Evolutionary conservation across 2,113 vertebrate genomes (phyloP).

Genomic region (Macquaria australasica): DNA sequence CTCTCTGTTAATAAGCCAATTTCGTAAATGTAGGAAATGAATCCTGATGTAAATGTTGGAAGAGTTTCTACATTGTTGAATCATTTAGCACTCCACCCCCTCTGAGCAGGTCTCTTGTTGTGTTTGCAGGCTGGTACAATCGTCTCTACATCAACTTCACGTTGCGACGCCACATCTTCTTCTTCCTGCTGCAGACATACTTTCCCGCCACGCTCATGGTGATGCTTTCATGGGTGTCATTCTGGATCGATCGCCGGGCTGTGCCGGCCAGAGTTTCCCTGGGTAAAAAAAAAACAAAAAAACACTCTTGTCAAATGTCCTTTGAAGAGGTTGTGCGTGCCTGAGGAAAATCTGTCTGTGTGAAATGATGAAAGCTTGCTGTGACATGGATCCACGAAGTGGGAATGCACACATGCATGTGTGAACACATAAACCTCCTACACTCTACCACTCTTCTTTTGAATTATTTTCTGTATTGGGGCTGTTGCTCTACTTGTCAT

Average conservation of each 20-base stretch:
- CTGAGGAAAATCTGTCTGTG: slow-evolving; percentile 38
- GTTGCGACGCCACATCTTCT: slow-evolving; percentile 93
- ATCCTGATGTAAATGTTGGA: not conserved
- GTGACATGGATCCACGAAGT: slow-evolving; percentile 26
- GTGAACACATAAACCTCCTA: slow-evolving; percentile 34
- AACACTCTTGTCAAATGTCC: slow-evolving; percentile 8
- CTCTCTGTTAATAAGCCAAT: not conserved
- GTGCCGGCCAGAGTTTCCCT: slow-evolving; percentile 96
- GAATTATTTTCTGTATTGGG: slow-evolving; percentile 46
- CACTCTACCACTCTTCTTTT: slow-evolving; percentile 20
- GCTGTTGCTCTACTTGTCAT: slow-evolving; percentile 25
- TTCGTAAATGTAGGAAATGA: not conserved
- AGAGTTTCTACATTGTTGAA: not conserved
- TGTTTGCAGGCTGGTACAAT: slow-evolving; percentile 93
- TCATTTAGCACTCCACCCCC: rapidly evolving
- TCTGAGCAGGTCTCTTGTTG: slow-evolving; percentile 6
- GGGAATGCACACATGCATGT: slow-evolving; percentile 33
- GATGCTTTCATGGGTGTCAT: slow-evolving; percentile 97
- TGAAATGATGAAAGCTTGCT: slow-evolving; percentile 57
- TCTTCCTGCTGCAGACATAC: slow-evolving; percentile 96
- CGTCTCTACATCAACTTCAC: slow-evolving; percentile 97
- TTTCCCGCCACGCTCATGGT: slow-evolving; percentile 96
- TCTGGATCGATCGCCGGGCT: slow-evolving; percentile 95
- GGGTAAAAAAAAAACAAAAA: slow-evolving; percentile 84
- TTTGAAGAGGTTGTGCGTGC: slow-evolving; percentile 30